These are phyloP conservation scores for Eupithecia vulgata DNA, from an alignment of 2,888 invertebrate genomes.

Conservation along the genomic window DNA sequence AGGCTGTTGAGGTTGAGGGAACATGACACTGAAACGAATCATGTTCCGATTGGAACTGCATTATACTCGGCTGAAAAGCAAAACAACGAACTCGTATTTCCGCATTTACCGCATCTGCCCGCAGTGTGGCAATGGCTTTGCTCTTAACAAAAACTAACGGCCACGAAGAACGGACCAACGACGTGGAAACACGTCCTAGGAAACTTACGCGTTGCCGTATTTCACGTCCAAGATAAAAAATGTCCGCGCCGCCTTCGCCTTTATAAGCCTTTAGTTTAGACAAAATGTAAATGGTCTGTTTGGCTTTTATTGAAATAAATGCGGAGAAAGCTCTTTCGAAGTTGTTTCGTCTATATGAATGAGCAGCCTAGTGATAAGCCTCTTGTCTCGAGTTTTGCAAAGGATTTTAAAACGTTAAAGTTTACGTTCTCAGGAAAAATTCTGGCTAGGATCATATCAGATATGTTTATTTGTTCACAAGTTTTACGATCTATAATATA, in stretches of 20 bases:
- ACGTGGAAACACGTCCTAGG: constrained; percentile 36
- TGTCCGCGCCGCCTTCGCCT: constrained; percentile 35
- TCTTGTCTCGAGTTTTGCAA: neutral
- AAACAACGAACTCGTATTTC: neutral
- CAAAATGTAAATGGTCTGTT: constrained; percentile 44
- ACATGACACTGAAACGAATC: too few species aligned
- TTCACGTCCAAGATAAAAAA: constrained; percentile 43
- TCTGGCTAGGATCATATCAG: neutral
- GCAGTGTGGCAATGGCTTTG: constrained; percentile 31
- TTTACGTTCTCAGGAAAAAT: neutral
- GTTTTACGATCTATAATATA: neutral
- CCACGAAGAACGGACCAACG: constrained; percentile 20
- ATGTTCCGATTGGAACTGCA: neutral
- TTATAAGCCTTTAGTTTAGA: constrained; percentile 41
- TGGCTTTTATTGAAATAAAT: constrained; percentile 42
- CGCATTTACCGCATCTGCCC: constrained; percentile 4
- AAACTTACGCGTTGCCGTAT: constrained; percentile 39
- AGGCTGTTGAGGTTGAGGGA: too few species aligned
- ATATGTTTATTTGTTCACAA: neutral
- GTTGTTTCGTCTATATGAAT: constrained; percentile 9
- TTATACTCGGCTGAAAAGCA: neutral
- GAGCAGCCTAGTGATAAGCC: neutral
- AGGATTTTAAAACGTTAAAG: neutral
- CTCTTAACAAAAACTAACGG: constrained; percentile 50
- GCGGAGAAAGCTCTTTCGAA: constrained; percentile 28